Base-by-base conservation (phyloP, 1,140 invertebrate species). In the Papilio polyxenes region DNA sequence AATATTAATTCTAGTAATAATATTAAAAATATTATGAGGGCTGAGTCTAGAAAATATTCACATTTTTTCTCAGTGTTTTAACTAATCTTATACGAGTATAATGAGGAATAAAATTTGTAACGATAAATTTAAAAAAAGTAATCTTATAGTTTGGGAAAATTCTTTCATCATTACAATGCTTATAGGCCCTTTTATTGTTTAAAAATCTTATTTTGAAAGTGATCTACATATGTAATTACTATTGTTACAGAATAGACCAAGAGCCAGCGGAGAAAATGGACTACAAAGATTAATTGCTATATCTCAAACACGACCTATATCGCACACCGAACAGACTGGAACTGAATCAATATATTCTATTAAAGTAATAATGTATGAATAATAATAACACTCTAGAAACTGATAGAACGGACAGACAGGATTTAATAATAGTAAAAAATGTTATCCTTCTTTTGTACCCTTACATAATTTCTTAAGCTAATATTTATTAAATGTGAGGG, bases 321-420 rank as follows among this genome's bases (percentile, higher is more conserved):
- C 65, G 65, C 62, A 65, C 23, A 15, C 31, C 65, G 20, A 31
- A 65, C 59, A 62, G n/a, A 65, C 9, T 65, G 62, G 23, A 65
- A 23, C 8, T 65, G 20, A 31, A 23, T 65, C 20, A 31, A 65
- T 17, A 15, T 53, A 53, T 1, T 53, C 7, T 62, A 62, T 62
- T 62, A 62, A 20, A 62, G 20, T 23, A 10, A 53, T 62, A 62
- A 20, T 62, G 6, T 62, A 62, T 62, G 5, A 4, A 53, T 53
- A 53, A 53, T 53, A 53, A 53, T 53, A 17, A 53, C 51, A 20
- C 10, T 31, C 23, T 65, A 31, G 62, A 65, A 65, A 23, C 3
- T 65, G 62, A 37, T 65, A 37, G 23, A 65, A 65, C 62, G 62
- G 23, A 31, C 62, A 65, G 62, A 65, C 62, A 65, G 62, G 62